These are phyloP conservation scores for Muscicapa comitata DNA, from an alignment of 2,797 vertebrate species.

Conservation along the genomic window DNA sequence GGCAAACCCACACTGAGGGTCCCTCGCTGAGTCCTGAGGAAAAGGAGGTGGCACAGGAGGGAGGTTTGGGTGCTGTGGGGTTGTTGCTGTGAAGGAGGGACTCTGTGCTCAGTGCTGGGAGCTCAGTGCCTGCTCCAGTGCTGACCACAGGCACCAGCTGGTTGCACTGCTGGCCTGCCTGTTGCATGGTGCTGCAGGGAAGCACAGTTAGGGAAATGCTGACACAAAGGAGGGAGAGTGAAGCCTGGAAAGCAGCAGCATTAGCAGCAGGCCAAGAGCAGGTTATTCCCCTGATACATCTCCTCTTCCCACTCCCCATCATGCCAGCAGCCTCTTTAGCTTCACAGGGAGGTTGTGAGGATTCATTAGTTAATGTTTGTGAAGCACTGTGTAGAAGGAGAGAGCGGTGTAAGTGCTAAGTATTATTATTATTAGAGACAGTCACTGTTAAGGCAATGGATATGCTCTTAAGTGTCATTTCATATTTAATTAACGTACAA, in stretches of 20 bases:
- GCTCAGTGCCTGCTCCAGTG: background rate
- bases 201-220: background rate
- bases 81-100: accelerated
- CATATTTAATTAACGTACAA: conserved; percentile 66
- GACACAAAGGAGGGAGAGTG: background rate
- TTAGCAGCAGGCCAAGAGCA: background rate
- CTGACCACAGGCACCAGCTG: background rate
- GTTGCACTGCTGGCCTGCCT: accelerated
- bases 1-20: background rate
- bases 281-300: background rate
- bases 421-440: conserved; percentile 68
- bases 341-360: background rate
- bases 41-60: background rate
- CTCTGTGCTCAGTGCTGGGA: background rate
- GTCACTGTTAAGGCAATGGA: conserved; percentile 67
- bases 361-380: conserved; percentile 72
- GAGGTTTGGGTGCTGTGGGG: background rate
- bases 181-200: accelerated
- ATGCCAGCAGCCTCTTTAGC: conserved; percentile 6
- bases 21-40: background rate
- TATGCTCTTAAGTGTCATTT: conserved; percentile 74
- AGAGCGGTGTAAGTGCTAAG: conserved; percentile 62
- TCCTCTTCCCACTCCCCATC: background rate
- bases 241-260: background rate
- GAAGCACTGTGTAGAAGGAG: conserved; percentile 36